These are phyloP conservation scores for Euclidia mi DNA, from an alignment of 2,888 invertebrate species.

Conservation along the genomic window DNA sequence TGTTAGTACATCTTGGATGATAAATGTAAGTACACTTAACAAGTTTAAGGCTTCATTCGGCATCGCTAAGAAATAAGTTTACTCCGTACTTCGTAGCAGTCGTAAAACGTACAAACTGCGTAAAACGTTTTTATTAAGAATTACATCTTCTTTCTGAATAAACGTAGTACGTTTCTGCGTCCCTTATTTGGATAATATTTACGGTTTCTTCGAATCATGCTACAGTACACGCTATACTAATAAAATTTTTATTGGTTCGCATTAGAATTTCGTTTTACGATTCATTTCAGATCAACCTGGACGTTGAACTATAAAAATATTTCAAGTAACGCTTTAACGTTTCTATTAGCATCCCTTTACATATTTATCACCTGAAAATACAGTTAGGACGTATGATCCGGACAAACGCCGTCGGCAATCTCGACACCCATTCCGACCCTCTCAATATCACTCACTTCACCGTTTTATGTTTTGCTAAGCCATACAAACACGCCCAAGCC, in stretches of 20 bases:
- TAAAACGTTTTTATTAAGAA: slow-evolving; percentile 49
- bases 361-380: slow-evolving; percentile 62
- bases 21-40: too few relatives aligned
- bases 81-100: slow-evolving; percentile 31
- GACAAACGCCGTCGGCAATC: slow-evolving; percentile 59
- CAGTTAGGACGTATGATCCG: slow-evolving; percentile 60
- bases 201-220: slow-evolving; percentile 69
- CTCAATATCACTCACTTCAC: slow-evolving; percentile 73
- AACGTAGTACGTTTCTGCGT: slow-evolving; percentile 40
- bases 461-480: slow-evolving; percentile 85
- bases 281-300: slow-evolving; percentile 66
- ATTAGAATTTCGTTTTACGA: slow-evolving; percentile 76
- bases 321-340: slow-evolving; percentile 28
- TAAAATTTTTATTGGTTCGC: slow-evolving; percentile 75
- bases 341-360: slow-evolving; percentile 35
- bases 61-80: too few relatives aligned
- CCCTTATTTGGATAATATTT: slow-evolving; percentile 74
- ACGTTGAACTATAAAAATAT: slow-evolving; percentile 28
- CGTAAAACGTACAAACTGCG: slow-evolving; percentile 38
- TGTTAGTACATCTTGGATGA: too few relatives aligned
- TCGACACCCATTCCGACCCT: slow-evolving; percentile 59
- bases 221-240: slow-evolving; percentile 61
- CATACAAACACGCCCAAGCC: slow-evolving; percentile 79
- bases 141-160: slow-evolving; percentile 40
- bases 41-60: too few relatives aligned